Evolutionary conservation across 2,888 invertebrate genomes (phyloP).

Genomic region (Pemphredon lugubris): DNA sequence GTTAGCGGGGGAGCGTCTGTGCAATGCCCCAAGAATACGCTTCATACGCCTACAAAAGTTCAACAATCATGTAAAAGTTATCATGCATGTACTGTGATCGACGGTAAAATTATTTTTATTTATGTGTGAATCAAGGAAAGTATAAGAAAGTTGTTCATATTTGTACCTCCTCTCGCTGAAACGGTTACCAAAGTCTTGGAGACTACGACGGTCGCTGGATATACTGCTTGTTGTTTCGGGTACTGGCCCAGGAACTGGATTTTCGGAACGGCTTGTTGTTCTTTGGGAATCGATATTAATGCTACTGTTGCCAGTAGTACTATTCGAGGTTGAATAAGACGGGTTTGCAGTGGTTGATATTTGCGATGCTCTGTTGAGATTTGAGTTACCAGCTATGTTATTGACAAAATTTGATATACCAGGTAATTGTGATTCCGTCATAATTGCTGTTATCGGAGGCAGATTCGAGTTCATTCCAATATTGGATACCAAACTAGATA

Average conservation of each 20-base stretch:
- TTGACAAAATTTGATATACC: slow-evolving; percentile 41
- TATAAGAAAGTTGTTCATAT: too few relatives aligned
- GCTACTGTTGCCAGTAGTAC: background rate
- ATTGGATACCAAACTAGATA: slow-evolving; percentile 60
- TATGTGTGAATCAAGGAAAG: too few relatives aligned
- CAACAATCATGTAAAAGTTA: slow-evolving; percentile 33
- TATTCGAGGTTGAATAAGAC: background rate
- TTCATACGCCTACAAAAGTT: slow-evolving; percentile 49
- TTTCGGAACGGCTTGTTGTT: slow-evolving; percentile 3
- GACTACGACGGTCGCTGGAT: too few relatives aligned
- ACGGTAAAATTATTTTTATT: too few relatives aligned
- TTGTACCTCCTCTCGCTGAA: too few relatives aligned
- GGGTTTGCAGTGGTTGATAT: slow-evolving; percentile 2
- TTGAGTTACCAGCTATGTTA: slow-evolving; percentile 33
- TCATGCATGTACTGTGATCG: background rate
- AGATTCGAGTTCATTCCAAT: slow-evolving; percentile 45
- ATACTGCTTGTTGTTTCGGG: background rate
- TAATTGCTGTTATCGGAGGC: slow-evolving; percentile 39
- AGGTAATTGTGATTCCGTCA: slow-evolving; percentile 22
- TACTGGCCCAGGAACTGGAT: background rate
- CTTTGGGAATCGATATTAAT: background rate
- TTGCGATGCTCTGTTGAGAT: slow-evolving; percentile 28
- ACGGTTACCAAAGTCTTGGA: too few relatives aligned
- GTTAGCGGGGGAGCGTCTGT: slow-evolving; percentile 20
- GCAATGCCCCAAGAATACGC: slow-evolving; percentile 48